Base-by-base conservation (phyloP, 1,140 invertebrate species). In the Neodiprion virginianus region DNA sequence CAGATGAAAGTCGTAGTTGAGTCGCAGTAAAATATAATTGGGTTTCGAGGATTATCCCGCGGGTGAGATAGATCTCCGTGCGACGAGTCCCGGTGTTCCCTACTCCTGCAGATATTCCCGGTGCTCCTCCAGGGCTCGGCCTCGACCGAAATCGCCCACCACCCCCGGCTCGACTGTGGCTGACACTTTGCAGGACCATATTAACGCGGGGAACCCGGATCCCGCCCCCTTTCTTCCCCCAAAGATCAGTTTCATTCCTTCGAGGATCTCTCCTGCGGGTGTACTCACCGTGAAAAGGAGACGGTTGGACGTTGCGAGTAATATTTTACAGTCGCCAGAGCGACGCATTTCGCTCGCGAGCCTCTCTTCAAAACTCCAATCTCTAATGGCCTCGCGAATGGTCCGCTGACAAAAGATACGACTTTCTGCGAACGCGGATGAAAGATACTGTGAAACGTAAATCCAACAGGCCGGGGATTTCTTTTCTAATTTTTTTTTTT, bases 11-110 rank as follows among this genome's bases (percentile, higher is more conserved):
- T 86, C 84, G 84, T 82, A 86, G 87, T 84, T 81, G 82, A 88
- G 85, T 88, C 83, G 85, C 86, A 85, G 86, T 87, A 87, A 88
- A 88, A 88, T 88, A 88, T 88, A 88, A 88, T 88, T 88, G 85
- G 85, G 85, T 88, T 87, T 88, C 82, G 79, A 82, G 85, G 86
- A 88, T 88, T 88, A 88, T 88, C 86, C 85, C 81, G 82, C 82
- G 83, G 79, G 76, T 77, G 78, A 81, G 78, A 80, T 81, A 83
- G 81, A 84, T 84, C 83, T 81, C 81, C 83, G 83, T 84, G 83
- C 81, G 83, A 84, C 83, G 80, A 77, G 76, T 78, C 81, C 82
- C 79, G 79, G 81, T 79, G 78, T 61, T 61, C 53, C 81, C 74
- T 76, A 76, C 72, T 82, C 78, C 79, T 77, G 28, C 5, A 40